A percentile compares a stretch with the other conserved stretches of the same genome.
phyloP scores from a whole-genome alignment of 2,888 invertebrate species.

The Philaethria dido region DNA sequence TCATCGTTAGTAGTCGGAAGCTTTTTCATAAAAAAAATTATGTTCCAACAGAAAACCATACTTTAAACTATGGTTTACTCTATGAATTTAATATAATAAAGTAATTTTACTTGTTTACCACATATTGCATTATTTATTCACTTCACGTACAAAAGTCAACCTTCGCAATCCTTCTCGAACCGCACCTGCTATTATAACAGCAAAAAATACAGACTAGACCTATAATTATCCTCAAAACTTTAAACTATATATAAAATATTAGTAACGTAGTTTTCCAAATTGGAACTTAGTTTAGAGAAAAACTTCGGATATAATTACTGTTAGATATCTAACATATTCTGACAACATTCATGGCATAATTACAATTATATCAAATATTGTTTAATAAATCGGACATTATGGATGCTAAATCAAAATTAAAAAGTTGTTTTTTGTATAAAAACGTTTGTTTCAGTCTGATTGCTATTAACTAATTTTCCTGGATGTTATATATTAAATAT shows the following conservation, averaged over 20 bases:
- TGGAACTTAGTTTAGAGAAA: neutral
- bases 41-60: neutral
- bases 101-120: conserved; percentile 34
- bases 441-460: no score
- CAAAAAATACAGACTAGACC: conserved; percentile 27
- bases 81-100: conserved; percentile 21
- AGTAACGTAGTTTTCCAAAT: conserved; percentile 6
- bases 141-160: conserved; percentile 55
- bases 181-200: conserved; percentile 49
- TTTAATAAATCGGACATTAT: neutral
- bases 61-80: neutral
- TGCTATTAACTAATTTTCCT: no score
- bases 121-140: conserved; percentile 55
- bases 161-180: conserved; percentile 53
- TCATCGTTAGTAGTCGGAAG: neutral
- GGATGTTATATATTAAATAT: no score
- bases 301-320: neutral
- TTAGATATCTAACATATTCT: conserved; percentile 3
- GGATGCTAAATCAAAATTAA: neutral
- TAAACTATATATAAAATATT: conserved; percentile 17
- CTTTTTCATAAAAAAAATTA: neutral
- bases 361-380: conserved; percentile 4
- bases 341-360: conserved; percentile 1
- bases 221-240: conserved; percentile 24
- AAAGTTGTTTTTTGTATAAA: neutral